phyloP scores from a whole-genome alignment of 2,797 vertebrate species.

The Microctenopoma stevenorrisi region DNA sequence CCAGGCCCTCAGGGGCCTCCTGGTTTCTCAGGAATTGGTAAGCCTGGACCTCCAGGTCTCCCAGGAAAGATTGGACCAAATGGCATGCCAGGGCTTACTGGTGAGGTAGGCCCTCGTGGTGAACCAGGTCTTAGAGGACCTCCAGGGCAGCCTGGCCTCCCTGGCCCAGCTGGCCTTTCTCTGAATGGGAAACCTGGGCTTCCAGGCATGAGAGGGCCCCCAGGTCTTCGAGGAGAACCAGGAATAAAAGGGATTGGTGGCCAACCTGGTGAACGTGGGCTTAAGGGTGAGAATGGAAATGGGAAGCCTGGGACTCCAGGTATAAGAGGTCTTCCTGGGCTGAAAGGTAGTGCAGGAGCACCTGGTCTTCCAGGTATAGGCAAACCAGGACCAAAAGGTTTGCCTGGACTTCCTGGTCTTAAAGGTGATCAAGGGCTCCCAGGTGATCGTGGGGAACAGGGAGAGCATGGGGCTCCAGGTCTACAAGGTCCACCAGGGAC shows the following conservation, averaged over 20 bases:
- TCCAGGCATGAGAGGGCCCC: slow-evolving; percentile 88
- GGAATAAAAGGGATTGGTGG: slow-evolving; percentile 89
- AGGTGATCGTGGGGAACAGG: slow-evolving; percentile 85
- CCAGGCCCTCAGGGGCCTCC: slow-evolving; percentile 92
- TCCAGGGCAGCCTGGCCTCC: slow-evolving; percentile 91
- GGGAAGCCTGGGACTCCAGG: slow-evolving; percentile 90
- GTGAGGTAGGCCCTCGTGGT: slow-evolving; percentile 90
- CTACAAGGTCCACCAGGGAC: slow-evolving; percentile 88
- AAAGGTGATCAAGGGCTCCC: slow-evolving; percentile 90
- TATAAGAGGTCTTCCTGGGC: slow-evolving; percentile 84
- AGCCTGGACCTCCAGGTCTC: slow-evolving; percentile 93
- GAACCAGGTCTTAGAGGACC: slow-evolving; percentile 92
- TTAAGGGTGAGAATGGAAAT: slow-evolving; percentile 93
- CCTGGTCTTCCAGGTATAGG: slow-evolving; percentile 87
- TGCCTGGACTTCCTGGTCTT: slow-evolving; percentile 86
- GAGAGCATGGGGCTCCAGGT: slow-evolving; percentile 86
- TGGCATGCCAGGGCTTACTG: slow-evolving; percentile 89
- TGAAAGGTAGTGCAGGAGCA: slow-evolving; percentile 83
- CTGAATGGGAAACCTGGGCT: slow-evolving; percentile 95
- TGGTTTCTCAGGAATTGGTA: slow-evolving; percentile 94
- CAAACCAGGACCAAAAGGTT: slow-evolving; percentile 89
- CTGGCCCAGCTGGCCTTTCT: slow-evolving; percentile 93
- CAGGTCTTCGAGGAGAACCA: slow-evolving; percentile 91
- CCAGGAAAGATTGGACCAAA: slow-evolving; percentile 93
- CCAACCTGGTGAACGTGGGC: slow-evolving; percentile 88